Evolutionary conservation across 2,797 vertebrate species (phyloP).

Genomic region (Toxotes lorentzi): DNA sequence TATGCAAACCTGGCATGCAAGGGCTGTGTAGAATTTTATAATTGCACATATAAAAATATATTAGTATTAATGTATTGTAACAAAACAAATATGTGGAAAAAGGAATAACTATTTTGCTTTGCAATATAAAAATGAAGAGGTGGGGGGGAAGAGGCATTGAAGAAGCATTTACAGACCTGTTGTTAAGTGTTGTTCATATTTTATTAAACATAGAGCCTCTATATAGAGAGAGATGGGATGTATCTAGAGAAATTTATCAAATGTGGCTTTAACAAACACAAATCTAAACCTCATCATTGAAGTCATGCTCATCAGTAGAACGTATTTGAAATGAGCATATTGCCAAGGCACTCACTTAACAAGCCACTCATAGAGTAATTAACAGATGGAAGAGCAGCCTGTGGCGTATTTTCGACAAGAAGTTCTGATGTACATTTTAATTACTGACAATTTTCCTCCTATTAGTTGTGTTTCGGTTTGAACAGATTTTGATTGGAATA

Average conservation of each 20-base stretch:
- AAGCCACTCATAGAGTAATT: constrained; percentile 72
- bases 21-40: background rate
- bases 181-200: background rate
- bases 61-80: background rate
- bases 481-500: constrained; percentile 61
- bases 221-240: background rate
- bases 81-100: background rate
- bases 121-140: background rate
- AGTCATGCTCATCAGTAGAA: constrained; percentile 57
- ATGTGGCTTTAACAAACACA: constrained; percentile 43
- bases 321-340: constrained; percentile 63
- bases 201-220: background rate
- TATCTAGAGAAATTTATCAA: constrained; percentile 29
- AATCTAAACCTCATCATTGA: constrained; percentile 52
- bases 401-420: constrained; percentile 71
- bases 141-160: background rate
- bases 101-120: background rate
- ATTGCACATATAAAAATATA: background rate
- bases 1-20: background rate
- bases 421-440: constrained; percentile 77
- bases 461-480: constrained; percentile 59
- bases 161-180: background rate
- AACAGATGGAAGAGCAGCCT: constrained; percentile 77
- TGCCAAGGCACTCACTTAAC: constrained; percentile 65
- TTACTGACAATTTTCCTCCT: constrained; percentile 69